phyloP scores from a whole-genome alignment of 1,140 invertebrate species.

The Plutomurus gul region DNA sequence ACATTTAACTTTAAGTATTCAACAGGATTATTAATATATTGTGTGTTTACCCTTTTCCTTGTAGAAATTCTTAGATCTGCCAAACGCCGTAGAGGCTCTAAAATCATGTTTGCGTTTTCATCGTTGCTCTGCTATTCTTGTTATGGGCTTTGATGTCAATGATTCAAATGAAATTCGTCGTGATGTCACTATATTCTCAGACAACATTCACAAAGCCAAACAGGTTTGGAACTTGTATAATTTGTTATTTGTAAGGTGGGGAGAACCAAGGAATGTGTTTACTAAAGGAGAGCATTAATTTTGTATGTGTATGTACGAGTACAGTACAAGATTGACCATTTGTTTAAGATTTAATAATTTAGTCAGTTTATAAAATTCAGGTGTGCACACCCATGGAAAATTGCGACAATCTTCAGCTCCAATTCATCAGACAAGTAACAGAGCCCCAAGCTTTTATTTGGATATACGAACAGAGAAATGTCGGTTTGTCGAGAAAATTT shows the following conservation, averaged over 20 bases:
- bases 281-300: no score
- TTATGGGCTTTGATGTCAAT: constrained; percentile 49
- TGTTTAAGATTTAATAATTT: no score
- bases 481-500: constrained; percentile 48
- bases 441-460: constrained; percentile 44
- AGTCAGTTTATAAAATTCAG: constrained; percentile 17
- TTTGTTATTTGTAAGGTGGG: no score
- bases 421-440: constrained; percentile 36
- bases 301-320: no score
- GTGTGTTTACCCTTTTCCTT: neutral
- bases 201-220: constrained; percentile 52
- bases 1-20: neutral
- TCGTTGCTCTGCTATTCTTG: constrained; percentile 47
- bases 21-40: neutral
- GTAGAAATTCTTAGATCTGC: constrained; percentile 53
- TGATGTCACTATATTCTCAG: constrained; percentile 50
- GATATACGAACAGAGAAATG: constrained; percentile 46
- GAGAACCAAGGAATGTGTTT: no score
- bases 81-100: constrained; percentile 47
- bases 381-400: constrained; percentile 48
- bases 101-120: constrained; percentile 36
- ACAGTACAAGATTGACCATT: no score
- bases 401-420: constrained; percentile 43
- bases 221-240: constrained; percentile 36
- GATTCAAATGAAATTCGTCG: constrained; percentile 39